Evolutionary conservation across 53 echinoderm and acorn worm genomes (phyloP).

Genomic region (Luidia sarsii): DNA sequence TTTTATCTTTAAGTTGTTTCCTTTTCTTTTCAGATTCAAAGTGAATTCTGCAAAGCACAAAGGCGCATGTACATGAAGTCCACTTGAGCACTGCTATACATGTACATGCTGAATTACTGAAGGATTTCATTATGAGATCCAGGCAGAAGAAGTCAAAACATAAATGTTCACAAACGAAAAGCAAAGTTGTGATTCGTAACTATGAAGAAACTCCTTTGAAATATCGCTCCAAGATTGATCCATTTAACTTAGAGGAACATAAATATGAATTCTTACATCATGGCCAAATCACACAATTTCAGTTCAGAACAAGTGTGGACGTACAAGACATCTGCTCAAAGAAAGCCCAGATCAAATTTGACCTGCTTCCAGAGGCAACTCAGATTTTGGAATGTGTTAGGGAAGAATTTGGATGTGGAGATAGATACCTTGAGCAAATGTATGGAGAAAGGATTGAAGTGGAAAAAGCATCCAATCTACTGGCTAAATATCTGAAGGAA

Average conservation of each 20-base stretch:
- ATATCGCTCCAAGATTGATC: slow-evolving; percentile 78
- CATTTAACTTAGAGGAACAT: slow-evolving; percentile 85
- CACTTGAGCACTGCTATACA: no score
- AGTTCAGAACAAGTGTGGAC: slow-evolving; percentile 63
- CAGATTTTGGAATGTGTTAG: slow-evolving; percentile 76
- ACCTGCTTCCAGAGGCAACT: slow-evolving; percentile 68
- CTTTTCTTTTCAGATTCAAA: no score
- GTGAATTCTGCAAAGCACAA: no score
- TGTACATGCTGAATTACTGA: no score
- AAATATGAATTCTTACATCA: slow-evolving; percentile 72
- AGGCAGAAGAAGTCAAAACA: slow-evolving; percentile 48
- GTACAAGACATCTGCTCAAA: slow-evolving; percentile 55
- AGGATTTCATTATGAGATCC: slow-evolving; percentile 28
- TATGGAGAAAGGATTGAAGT: slow-evolving; percentile 69
- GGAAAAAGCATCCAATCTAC: slow-evolving; percentile 61
- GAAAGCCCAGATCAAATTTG: slow-evolving; percentile 74
- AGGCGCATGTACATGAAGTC: no score
- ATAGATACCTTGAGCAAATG: slow-evolving; percentile 59
- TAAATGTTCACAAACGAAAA: slow-evolving; percentile 17
- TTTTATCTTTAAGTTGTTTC: no score
- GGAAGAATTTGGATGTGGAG: slow-evolving; percentile 73
- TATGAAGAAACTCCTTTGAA: slow-evolving; percentile 80
- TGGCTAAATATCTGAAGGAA: slow-evolving; percentile 72
- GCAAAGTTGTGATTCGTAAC: slow-evolving; percentile 64
- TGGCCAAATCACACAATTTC: slow-evolving; percentile 71